Base-by-base conservation (phyloP, 2,797 vertebrate species). In the Manis pentadactyla region DNA sequence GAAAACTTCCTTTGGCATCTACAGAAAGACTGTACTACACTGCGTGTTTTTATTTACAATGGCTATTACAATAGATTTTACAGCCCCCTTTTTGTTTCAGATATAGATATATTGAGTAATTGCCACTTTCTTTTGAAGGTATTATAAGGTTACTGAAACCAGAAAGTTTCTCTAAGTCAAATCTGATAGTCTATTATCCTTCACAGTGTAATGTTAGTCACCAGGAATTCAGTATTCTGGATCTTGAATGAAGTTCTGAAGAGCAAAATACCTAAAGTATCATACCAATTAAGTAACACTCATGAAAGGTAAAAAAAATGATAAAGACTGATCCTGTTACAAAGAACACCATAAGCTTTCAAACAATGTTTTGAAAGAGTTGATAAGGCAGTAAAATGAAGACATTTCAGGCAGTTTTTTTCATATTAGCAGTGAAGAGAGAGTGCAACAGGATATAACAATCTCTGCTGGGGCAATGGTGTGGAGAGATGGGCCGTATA, bases 341-440 rank as follows among this genome's bases (percentile, higher is more conserved):
- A 85, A 69, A 92, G 51, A 87, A 79, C 51, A 66, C 15, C 31
- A n/a, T 49, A 94, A 79, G 29, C 92, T 84, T 88, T 92, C 78
- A 84, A 59, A 57, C 37, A 79, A 37, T 95, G 42, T 88, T 84
- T 92, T 83, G 4, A 68, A 69, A 88, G 66, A 69, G 31, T 68
- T 89, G 71, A 89, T 85, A 88, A 92, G 21, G 78, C 78, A 68
- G 49, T 88, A 66, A 92, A 91, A 88, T 34, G 42, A 89, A 86
- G 59, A 92, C 10, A 89, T 86, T 92, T 85, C 88, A 86, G 59
- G 19, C 37, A 66, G 55, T 71, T 93, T 90, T 64, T 68, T 64
- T 73, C 69, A 79, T 29, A 85, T 61, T 57, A 27, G 9, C 87
- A 39, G 39, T 14, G 29, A 61, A 19, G 18, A 42, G 12, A 25